A percentile compares a stretch with the other conserved stretches of the same genome.
phyloP scores from a whole-genome alignment of 2,797 vertebrate genomes.

The Tarsius wallacei region DNA sequence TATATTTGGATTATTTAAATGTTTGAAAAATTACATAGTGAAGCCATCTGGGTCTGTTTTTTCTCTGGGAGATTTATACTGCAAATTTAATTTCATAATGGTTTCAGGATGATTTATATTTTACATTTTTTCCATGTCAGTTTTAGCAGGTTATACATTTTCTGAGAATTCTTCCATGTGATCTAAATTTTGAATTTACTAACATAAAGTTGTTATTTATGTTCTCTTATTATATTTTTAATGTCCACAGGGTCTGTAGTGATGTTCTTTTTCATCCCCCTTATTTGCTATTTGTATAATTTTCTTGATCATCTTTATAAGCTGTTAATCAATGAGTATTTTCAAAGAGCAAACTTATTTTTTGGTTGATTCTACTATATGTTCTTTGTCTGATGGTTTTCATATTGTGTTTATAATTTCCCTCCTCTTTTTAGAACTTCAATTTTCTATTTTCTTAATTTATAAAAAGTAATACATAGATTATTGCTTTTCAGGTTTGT shows the following conservation, averaged over 20 bases:
- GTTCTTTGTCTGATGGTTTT: neutral
- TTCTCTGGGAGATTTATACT: conserved; percentile 53
- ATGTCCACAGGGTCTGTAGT: neutral
- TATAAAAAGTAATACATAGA: neutral
- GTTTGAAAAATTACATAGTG: conserved; percentile 1
- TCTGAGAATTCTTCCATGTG: conserved; percentile 4
- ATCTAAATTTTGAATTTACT: neutral
- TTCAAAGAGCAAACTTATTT: neutral
- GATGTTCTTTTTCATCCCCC: neutral
- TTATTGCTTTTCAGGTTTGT: neutral
- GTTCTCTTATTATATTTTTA: neutral
- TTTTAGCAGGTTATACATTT: conserved; percentile 53
- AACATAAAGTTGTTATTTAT: neutral
- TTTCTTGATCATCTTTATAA: neutral
- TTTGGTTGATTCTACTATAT: neutral
- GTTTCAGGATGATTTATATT: conserved; percentile 20
- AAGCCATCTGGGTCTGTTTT: neutral
- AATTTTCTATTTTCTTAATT: neutral
- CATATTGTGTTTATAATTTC: neutral
- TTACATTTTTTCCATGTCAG: neutral
- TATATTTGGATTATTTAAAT: conserved; percentile 4
- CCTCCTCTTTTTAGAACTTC: neutral
- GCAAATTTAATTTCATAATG: conserved; percentile 3
- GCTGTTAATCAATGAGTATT: neutral
- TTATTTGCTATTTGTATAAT: neutral